A percentile compares a stretch with the other conserved stretches of the same genome.
Evolutionary conservation across 2,888 invertebrate species (phyloP).

Genomic region (Anoplius nigerrimus): DNA sequence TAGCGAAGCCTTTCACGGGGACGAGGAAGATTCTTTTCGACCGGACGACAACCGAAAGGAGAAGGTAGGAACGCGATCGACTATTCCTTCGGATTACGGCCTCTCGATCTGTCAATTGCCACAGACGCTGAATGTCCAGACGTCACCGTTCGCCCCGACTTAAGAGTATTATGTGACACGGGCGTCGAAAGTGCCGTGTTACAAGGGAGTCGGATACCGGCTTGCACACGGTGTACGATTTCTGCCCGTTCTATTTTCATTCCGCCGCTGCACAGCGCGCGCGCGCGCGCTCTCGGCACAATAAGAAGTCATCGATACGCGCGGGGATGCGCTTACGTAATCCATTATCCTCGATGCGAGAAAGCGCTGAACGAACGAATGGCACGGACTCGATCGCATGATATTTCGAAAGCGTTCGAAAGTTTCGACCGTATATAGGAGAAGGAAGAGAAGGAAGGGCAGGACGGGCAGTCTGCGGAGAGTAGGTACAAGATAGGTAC

Average conservation of each 20-base stretch:
- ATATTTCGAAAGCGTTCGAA: too few species aligned
- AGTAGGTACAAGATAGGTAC: too few species aligned
- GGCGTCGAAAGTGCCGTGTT: neutral
- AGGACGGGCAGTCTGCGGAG: too few species aligned
- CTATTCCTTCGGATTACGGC: too few species aligned
- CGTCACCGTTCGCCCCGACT: conserved; percentile 45
- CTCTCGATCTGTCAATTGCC: too few species aligned
- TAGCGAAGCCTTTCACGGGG: too few species aligned
- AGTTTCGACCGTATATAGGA: neutral
- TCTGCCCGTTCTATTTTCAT: conserved; percentile 21
- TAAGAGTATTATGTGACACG: neutral
- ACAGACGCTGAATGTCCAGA: too few species aligned
- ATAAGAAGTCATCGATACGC: conserved; percentile 9
- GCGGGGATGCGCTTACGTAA: neutral
- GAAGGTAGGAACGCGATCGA: too few species aligned
- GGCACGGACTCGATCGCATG: neutral
- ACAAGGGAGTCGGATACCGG: neutral
- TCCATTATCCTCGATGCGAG: neutral
- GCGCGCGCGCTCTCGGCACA: neutral
- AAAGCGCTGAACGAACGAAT: neutral
- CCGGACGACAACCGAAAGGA: too few species aligned
- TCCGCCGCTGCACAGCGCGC: conserved; percentile 10
- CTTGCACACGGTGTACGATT: neutral
- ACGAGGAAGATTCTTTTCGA: too few species aligned
- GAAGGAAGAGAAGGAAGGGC: neutral